Evolutionary conservation across 2,113 vertebrate species (phyloP), one percentile per base, ranked within the genome.

Genomic region (Barbus barbus): DNA sequence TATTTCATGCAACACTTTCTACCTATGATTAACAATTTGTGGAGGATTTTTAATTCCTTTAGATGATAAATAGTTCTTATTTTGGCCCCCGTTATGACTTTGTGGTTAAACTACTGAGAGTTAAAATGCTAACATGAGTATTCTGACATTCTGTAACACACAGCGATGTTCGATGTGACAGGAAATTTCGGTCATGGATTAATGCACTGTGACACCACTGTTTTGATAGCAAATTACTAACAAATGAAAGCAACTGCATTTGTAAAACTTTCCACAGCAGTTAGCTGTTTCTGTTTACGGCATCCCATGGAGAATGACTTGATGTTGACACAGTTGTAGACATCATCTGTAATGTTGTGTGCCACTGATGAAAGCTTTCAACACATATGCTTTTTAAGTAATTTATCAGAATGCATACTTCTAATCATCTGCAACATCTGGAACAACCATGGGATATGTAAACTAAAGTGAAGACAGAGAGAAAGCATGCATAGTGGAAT

Each of bases 351-450:
- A 93, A 93, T 92, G 90, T 91, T 90, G 83, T 91, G 91, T 92
- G 89, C 92, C 88, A 89, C 89, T 90, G 91, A 91, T 91, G 91
- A 94, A 92, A 93, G 90, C 90, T 90, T 85, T 83, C 88, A 87
- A 89, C 90, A 90, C 88, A 88, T 90, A 84, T 79, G 86, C 85
- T 75, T 89, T 89, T 89, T 83, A 83, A 91, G 88, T 72, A 36
- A 90, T 92, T 92, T 90, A 87, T 91, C 88, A 92, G 89, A 92
- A 89, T 89, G 89, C 92, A 88, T 90, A 88, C 85, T 91, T 87
- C 90, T 90, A 90, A 93, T 93, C 88, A 92, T 93, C 89, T 86
- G 72, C 81, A 89, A 92, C 92, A 94, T 94, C 93, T 94, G 93
- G 93, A 94, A 91, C 90, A 85, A 90, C 90, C 90, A 83, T 87